A percentile compares a stretch with the other conserved stretches of the same genome.
phyloP scores from a whole-genome alignment of 2,888 invertebrate genomes.

The Calliopum simillimum region DNA sequence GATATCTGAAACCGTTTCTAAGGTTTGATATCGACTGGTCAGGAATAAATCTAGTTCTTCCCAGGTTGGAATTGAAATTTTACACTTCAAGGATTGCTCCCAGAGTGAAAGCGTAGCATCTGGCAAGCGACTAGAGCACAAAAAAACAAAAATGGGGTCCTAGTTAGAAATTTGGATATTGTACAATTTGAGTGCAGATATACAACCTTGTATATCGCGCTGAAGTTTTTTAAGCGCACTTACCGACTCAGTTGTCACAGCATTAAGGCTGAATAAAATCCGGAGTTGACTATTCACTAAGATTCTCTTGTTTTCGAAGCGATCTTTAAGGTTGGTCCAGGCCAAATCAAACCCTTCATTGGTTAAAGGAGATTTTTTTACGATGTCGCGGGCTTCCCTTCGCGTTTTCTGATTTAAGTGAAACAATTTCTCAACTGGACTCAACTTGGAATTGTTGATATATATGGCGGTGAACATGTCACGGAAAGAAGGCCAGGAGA shows the following conservation, averaged over 20 bases:
- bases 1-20: neutral
- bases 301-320: neutral
- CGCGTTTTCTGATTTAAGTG: conserved; percentile 8
- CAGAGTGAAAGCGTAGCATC: neutral
- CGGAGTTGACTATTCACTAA: conserved; percentile 3
- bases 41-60: neutral
- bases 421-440: conserved; percentile 5
- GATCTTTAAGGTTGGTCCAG: neutral
- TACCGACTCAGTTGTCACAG: neutral
- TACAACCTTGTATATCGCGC: neutral
- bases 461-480: no score
- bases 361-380: neutral
- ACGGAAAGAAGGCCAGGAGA: no score
- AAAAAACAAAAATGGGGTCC: neutral
- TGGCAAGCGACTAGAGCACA: neutral
- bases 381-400: neutral
- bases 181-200: neutral
- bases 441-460: neutral
- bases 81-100: neutral
- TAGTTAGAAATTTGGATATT: neutral
- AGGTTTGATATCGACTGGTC: neutral
- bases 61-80: neutral
- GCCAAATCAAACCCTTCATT: neutral
- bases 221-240: conserved; percentile 5
- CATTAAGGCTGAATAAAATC: neutral